A percentile compares a stretch with the other conserved stretches of the same genome.
Evolutionary conservation across 2,888 invertebrate genomes (phyloP).

Genomic region (Schizaphis graminum): DNA sequence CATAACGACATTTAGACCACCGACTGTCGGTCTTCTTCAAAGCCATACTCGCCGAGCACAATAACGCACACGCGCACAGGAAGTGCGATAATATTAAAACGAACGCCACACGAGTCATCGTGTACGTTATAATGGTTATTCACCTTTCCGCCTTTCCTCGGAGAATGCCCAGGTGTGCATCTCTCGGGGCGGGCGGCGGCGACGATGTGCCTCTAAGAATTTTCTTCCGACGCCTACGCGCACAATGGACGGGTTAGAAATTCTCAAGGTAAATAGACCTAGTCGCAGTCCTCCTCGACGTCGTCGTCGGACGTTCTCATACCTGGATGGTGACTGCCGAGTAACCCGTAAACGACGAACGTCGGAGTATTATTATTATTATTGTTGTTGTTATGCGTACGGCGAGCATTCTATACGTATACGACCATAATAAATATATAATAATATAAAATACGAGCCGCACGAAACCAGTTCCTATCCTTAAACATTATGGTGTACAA

Average conservation of each 20-base stretch:
- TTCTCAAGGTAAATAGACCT: conserved; percentile 60
- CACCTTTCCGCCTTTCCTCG: conserved; percentile 51
- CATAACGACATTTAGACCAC: neutral
- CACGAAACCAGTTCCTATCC: conserved; percentile 51
- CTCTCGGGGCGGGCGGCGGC: conserved; percentile 13
- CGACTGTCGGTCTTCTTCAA: conserved; percentile 14
- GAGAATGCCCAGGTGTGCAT: conserved; percentile 18
- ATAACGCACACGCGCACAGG: conserved; percentile 27
- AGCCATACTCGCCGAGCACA: neutral
- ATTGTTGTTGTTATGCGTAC: neutral
- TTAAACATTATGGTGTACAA: conserved; percentile 19
- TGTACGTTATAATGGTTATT: conserved; percentile 48
- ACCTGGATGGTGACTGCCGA: neutral
- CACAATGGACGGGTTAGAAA: conserved; percentile 42
- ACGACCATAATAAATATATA: neutral
- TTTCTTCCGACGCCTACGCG: conserved; percentile 61
- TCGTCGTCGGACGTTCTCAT: neutral
- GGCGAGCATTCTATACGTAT: neutral
- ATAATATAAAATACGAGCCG: conserved; percentile 13
- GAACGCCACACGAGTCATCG: conserved; percentile 35
- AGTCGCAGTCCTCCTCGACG: neutral
- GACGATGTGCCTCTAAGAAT: conserved; percentile 31
- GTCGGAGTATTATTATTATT: neutral
- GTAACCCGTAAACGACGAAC: conserved; percentile 19
- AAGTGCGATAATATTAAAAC: conserved; percentile 35